A percentile compares a stretch with the other conserved stretches of the same genome.
phyloP scores from a whole-genome alignment of 2,888 invertebrate species.

The Ryuthela nishihirai region DNA sequence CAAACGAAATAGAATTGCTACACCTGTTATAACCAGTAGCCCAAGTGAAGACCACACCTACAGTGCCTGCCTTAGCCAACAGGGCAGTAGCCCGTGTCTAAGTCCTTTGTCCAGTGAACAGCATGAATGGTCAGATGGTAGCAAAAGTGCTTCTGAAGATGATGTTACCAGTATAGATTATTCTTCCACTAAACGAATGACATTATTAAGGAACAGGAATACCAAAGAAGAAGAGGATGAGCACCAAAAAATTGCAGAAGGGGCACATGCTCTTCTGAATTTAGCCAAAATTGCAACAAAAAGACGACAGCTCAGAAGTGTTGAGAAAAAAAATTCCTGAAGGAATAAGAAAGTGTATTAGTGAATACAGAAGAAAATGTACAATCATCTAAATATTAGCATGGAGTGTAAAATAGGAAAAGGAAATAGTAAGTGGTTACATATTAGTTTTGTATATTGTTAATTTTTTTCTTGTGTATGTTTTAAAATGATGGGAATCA shows the following conservation, averaged over 20 bases:
- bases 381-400: too few relatives aligned
- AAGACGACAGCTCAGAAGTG: too few relatives aligned
- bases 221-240: slow-evolving; percentile 3
- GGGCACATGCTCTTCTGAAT: slow-evolving; percentile 35
- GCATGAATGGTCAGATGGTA: slow-evolving; percentile 1
- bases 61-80: slow-evolving; percentile 54
- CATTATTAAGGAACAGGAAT: slow-evolving; percentile 4
- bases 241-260: slow-evolving; percentile 9
- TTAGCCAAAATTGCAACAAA: slow-evolving; percentile 34
- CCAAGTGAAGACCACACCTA: slow-evolving; percentile 93
- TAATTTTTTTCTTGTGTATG: too few relatives aligned
- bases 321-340: too few relatives aligned
- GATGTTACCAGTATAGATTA: neutral
- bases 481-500: too few relatives aligned
- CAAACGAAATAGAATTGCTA: slow-evolving; percentile 3
- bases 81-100: slow-evolving; percentile 6
- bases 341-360: too few relatives aligned
- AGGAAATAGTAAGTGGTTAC: too few relatives aligned
- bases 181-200: neutral
- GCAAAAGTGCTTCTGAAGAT: slow-evolving; percentile 1
- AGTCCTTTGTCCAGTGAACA: neutral
- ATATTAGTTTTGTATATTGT: too few relatives aligned
- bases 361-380: too few relatives aligned
- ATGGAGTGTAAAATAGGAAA: too few relatives aligned
- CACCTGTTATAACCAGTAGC: slow-evolving; percentile 70